Evolutionary conservation across 2,113 vertebrate species (phyloP).

Genomic region (Malurus alboscapulatus): DNA sequence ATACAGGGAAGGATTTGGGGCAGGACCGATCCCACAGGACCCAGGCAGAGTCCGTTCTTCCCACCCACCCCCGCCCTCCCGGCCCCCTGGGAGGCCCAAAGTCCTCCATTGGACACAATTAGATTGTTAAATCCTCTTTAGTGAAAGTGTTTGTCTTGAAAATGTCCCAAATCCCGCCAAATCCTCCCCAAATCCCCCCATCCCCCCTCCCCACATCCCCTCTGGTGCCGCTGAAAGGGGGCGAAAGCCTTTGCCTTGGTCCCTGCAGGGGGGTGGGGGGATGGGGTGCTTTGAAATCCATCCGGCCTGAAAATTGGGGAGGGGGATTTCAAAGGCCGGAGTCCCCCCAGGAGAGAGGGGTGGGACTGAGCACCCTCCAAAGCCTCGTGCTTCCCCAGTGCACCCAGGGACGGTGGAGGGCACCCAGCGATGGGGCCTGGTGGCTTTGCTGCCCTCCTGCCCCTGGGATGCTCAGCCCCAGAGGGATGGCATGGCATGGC

Average conservation of each 20-base stretch:
- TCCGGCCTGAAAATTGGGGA: background rate
- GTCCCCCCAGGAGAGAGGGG: background rate
- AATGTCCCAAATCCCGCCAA: conserved; percentile 63
- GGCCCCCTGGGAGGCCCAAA: background rate
- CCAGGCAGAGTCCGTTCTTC: background rate
- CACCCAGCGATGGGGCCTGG: background rate
- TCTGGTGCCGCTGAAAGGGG: background rate
- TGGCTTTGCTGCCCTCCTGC: background rate
- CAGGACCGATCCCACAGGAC: background rate
- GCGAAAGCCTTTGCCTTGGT: background rate
- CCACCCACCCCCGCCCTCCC: accelerated
- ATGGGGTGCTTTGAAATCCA: conserved; percentile 31
- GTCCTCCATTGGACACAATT: background rate
- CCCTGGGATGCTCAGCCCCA: background rate
- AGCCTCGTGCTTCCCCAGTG: background rate
- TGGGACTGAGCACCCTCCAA: background rate
- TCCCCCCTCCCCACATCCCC: background rate
- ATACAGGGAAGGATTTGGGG: no score
- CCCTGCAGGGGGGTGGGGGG: background rate
- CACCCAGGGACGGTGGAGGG: background rate
- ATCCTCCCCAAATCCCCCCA: background rate
- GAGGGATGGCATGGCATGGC: background rate
- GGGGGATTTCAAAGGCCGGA: background rate
- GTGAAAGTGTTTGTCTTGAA: conserved; percentile 72
- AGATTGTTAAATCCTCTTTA: conserved; percentile 62